Conservation (phyloP, 1,140 invertebrate genomes). For the Solenopsis invicta region DNA sequence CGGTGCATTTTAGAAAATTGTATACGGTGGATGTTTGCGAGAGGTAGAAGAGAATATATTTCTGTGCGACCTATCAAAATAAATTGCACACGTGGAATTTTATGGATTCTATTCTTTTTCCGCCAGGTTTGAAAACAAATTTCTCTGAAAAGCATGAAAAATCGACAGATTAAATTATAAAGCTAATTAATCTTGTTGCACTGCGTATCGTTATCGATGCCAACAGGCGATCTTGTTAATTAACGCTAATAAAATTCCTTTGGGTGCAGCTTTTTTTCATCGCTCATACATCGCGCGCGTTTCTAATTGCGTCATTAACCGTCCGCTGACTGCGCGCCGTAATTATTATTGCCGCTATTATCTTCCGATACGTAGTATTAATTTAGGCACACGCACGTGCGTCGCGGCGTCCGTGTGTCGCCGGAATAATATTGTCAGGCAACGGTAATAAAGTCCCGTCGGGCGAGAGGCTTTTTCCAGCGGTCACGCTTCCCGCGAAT, state of each 20-base stretch:
- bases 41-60: background rate
- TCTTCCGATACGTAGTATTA: conserved; percentile 32
- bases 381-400: conserved; percentile 5
- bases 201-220: conserved; percentile 4
- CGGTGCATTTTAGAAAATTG: background rate
- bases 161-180: background rate
- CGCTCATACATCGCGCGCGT: background rate
- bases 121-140: background rate
- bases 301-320: conserved; percentile 48
- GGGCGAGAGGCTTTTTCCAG: conserved; percentile 18
- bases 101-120: background rate
- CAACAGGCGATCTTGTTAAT: conserved; percentile 24
- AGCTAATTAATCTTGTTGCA: conserved; percentile 41
- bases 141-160: background rate
- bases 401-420: background rate
- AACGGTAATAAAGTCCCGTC: background rate
- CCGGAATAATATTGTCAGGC: conserved; percentile 4
- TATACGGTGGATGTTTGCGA: background rate
- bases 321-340: conserved; percentile 3
- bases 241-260: conserved; percentile 28
- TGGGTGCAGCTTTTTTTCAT: conserved; percentile 13
- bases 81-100: conserved; percentile 21
- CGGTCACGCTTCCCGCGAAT: background rate
- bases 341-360: conserved; percentile 39
- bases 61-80: background rate